Evolutionary conservation across 2,113 vertebrate genomes (phyloP).

Genomic region (Neoarius graeffei): DNA sequence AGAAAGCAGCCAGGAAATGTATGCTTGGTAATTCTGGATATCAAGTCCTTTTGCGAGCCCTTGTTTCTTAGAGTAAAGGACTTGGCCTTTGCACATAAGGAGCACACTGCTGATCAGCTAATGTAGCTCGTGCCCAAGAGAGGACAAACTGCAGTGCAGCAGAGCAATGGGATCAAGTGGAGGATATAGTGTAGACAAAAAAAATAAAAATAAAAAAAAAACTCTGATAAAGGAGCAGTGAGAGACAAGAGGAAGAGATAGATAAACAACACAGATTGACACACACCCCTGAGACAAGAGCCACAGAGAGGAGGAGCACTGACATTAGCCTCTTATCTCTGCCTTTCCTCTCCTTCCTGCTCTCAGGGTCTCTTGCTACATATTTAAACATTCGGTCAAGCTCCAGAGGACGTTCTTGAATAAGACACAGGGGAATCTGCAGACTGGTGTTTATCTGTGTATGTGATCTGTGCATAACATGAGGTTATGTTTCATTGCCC

Average conservation of each 20-base stretch:
- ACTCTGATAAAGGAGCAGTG: conserved; percentile 31
- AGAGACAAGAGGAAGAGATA: conserved; percentile 38
- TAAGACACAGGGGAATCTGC: conserved; percentile 37
- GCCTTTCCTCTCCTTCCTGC: conserved; percentile 2
- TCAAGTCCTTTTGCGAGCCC: not conserved
- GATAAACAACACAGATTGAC: conserved; percentile 44
- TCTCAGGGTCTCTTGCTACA: conserved; percentile 17
- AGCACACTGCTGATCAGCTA: not conserved
- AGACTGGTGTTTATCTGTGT: conserved; percentile 47
- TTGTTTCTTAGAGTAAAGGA: not conserved
- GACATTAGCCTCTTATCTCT: conserved; percentile 50
- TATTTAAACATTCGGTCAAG: conserved; percentile 43
- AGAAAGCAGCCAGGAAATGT: not conserved
- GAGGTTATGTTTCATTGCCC: conserved; percentile 30
- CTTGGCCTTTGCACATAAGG: not conserved
- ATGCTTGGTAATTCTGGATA: conserved; percentile 27
- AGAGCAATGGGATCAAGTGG: conserved; percentile 1
- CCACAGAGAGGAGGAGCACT: conserved; percentile 35
- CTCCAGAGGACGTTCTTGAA: conserved; percentile 35
- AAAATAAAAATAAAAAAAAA: not conserved
- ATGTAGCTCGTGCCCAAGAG: conserved; percentile 12
- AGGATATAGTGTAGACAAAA: conserved; percentile 10
- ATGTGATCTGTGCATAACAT: conserved; percentile 43
- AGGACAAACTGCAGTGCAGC: conserved; percentile 39
- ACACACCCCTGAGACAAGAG: conserved; percentile 36